Percentiles rank a stretch among this genome's conserved stretches.
These are phyloP conservation scores for Rhynchopsitta pachyrhyncha DNA, from an alignment of 2,113 vertebrate species.

Conservation along the genomic window DNA sequence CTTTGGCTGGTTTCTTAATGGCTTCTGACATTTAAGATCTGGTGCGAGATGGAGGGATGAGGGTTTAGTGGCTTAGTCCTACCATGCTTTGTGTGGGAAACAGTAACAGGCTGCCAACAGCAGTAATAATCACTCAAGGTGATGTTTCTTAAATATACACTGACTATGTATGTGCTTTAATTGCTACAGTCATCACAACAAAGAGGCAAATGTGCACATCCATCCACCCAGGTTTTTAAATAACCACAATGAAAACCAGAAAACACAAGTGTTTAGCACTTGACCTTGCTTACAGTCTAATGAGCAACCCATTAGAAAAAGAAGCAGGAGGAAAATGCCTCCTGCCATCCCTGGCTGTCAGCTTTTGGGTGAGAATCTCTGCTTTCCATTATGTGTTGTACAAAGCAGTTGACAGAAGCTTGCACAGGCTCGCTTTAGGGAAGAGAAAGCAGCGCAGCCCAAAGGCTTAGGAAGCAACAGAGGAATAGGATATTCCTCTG, in stretches of 20 bases:
- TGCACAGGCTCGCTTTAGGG: neutral
- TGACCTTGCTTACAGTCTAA: neutral
- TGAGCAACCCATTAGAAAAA: neutral
- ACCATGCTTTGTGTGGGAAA: neutral
- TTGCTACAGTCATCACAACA: neutral
- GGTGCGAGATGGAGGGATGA: neutral
- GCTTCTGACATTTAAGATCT: neutral
- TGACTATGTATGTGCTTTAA: neutral
- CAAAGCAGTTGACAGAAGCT: neutral
- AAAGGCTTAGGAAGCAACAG: neutral
- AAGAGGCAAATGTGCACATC: neutral
- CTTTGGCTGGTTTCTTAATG: neutral
- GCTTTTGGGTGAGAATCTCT: neutral
- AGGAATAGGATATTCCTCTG: neutral
- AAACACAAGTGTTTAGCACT: neutral
- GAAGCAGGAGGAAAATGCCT: too few species aligned
- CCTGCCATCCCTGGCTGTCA: neutral
- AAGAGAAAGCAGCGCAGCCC: neutral
- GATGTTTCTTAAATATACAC: neutral
- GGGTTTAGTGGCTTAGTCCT: neutral
- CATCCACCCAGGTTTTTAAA: neutral
- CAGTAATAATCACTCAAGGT: neutral
- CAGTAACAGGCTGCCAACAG: neutral
- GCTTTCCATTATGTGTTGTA: neutral
- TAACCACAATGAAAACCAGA: neutral